Percentiles rank a stretch among this genome's conserved stretches.
Conservation (phyloP, 2,888 invertebrate genomes). For the Plebejus anna region DNA sequence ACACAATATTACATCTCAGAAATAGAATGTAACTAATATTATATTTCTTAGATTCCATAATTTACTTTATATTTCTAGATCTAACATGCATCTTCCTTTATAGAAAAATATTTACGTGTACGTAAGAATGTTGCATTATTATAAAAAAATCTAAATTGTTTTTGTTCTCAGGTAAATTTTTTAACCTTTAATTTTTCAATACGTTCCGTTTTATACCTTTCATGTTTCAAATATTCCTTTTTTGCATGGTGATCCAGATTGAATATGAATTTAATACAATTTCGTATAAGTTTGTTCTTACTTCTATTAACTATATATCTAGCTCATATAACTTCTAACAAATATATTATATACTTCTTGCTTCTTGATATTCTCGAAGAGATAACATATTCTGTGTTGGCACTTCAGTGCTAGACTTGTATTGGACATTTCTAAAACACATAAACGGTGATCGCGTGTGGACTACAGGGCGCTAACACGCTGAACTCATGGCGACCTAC, state of each 20-base stretch:
- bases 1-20: too few relatives aligned
- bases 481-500: neutral
- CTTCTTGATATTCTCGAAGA: neutral
- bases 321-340: neutral
- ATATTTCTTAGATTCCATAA: too few relatives aligned
- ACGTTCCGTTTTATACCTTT: neutral
- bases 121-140: too few relatives aligned
- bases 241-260: too few relatives aligned
- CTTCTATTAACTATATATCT: neutral
- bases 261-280: neutral
- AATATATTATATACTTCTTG: neutral
- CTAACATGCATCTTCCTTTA: too few relatives aligned
- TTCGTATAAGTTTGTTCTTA: neutral
- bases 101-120: too few relatives aligned
- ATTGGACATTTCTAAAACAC: neutral
- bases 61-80: too few relatives aligned
- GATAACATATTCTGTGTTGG: neutral
- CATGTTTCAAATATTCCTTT: neutral
- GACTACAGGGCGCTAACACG: slow-evolving; percentile 14
- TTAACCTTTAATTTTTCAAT: too few relatives aligned
- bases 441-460: slow-evolving; percentile 29
- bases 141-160: too few relatives aligned
- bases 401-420: neutral
- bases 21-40: too few relatives aligned
- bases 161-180: too few relatives aligned